Evolutionary conservation across 2,113 vertebrate genomes (phyloP).

Genomic region (Peromyscus maniculatus): DNA sequence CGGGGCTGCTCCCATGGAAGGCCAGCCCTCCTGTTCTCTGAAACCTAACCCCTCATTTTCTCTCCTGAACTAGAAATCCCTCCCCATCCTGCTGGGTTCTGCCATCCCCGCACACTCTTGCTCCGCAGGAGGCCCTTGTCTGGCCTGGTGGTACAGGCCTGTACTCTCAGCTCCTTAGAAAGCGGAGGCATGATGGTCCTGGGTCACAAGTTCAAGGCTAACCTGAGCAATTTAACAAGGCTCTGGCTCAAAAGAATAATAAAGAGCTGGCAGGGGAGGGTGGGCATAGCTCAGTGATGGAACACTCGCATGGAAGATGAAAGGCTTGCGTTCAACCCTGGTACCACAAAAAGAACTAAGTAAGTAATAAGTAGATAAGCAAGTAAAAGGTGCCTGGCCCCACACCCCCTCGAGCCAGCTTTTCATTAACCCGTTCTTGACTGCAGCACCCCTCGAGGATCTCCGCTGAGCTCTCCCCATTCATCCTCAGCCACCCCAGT

Average conservation of each 20-base stretch:
- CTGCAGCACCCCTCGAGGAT: background rate
- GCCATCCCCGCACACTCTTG: background rate
- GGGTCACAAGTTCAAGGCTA: background rate
- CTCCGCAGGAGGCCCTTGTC: background rate
- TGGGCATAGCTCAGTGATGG: background rate
- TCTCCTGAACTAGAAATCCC: background rate
- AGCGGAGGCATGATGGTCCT: background rate
- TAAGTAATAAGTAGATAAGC: background rate
- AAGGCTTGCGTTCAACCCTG: background rate
- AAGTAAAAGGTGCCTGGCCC: background rate
- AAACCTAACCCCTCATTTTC: background rate
- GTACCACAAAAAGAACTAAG: background rate
- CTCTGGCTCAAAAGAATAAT: background rate
- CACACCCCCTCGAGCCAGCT: background rate
- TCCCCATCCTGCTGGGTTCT: background rate
- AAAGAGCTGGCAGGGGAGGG: background rate
- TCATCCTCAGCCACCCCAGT: background rate
- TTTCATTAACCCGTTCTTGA: background rate
- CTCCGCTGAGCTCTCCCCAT: rapidly evolving
- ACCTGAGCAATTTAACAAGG: background rate
- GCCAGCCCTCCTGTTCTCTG: background rate
- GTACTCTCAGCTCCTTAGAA: background rate
- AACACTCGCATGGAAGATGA: background rate
- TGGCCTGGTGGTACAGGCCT: background rate
- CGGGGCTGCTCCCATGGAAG: background rate